phyloP scores from a whole-genome alignment of 2,888 invertebrate genomes.

The Mesorhabditis sp. region DNA sequence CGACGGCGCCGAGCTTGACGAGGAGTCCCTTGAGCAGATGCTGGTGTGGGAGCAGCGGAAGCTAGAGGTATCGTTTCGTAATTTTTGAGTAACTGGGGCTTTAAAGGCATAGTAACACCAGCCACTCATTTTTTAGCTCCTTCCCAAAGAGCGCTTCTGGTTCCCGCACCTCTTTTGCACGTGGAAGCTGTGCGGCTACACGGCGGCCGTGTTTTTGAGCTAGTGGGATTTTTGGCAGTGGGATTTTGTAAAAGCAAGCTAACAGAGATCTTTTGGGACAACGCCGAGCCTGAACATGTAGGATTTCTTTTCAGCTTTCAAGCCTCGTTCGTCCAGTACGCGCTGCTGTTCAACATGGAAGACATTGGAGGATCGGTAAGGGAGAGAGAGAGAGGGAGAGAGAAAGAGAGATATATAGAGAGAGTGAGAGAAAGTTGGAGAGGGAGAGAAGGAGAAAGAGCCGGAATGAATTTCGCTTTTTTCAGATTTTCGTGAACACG shows the following conservation, averaged over 20 bases:
- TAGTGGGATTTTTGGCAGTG: background rate
- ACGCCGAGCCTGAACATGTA: too few relatives aligned
- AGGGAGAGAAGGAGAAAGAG: too few relatives aligned
- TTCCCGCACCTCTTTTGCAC: conserved; percentile 3
- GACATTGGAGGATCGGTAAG: background rate
- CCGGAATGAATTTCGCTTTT: too few relatives aligned
- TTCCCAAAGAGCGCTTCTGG: background rate
- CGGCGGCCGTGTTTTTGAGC: background rate
- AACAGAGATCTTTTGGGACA: too few relatives aligned
- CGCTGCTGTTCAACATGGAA: background rate
- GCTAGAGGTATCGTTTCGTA: background rate
- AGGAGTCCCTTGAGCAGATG: background rate
- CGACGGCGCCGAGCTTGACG: background rate
- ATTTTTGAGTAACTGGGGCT: background rate
- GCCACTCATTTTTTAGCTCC: background rate
- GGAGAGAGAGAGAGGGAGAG: background rate
- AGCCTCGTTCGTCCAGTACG: background rate
- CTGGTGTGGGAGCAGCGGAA: background rate
- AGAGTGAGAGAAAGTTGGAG: too few relatives aligned
- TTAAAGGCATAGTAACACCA: background rate
- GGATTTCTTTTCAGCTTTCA: background rate
- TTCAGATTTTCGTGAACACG: background rate
- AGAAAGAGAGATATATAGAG: too few relatives aligned
- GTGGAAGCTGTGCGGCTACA: background rate
- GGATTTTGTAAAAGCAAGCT: too few relatives aligned